Evolutionary conservation across 2,797 vertebrate genomes (phyloP).

Genomic region (Lacerta viridis): DNA sequence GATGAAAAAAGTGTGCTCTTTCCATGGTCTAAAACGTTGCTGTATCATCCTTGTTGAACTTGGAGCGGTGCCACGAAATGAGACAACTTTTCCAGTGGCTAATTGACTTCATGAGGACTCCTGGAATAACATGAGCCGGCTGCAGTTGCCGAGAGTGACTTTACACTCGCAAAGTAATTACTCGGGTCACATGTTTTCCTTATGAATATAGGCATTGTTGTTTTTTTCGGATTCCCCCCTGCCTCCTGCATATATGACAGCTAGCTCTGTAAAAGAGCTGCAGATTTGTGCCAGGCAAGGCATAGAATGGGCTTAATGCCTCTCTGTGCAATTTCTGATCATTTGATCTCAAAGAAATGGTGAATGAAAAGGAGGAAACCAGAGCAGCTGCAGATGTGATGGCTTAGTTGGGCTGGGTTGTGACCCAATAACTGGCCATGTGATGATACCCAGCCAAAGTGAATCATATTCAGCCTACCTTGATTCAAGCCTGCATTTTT

Average conservation of each 20-base stretch:
- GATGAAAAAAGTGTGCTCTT: slow-evolving; percentile 35
- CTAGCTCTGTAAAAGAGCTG: slow-evolving; percentile 64
- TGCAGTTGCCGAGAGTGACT: slow-evolving; percentile 54
- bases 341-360: slow-evolving; percentile 62
- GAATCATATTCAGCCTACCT: not conserved
- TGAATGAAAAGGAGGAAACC: slow-evolving; percentile 21
- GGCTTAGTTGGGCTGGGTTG: slow-evolving; percentile 34
- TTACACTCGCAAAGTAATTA: slow-evolving; percentile 70
- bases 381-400: slow-evolving; percentile 54
- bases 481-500: not conserved
- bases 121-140: slow-evolving; percentile 68
- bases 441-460: not conserved
- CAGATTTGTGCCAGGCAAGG: slow-evolving; percentile 46
- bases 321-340: slow-evolving; percentile 62
- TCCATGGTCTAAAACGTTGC: slow-evolving; percentile 34
- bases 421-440: not conserved
- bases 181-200: slow-evolving; percentile 52
- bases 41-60: slow-evolving; percentile 67
- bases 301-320: slow-evolving; percentile 31
- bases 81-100: slow-evolving; percentile 70
- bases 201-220: slow-evolving; percentile 66
- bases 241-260: slow-evolving; percentile 54
- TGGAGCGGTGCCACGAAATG: slow-evolving; percentile 20
- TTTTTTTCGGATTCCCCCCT: not conserved
- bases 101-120: slow-evolving; percentile 62